Evolutionary conservation across 2,113 vertebrate species (phyloP).

Genomic region (Hippocampus barbouri): DNA sequence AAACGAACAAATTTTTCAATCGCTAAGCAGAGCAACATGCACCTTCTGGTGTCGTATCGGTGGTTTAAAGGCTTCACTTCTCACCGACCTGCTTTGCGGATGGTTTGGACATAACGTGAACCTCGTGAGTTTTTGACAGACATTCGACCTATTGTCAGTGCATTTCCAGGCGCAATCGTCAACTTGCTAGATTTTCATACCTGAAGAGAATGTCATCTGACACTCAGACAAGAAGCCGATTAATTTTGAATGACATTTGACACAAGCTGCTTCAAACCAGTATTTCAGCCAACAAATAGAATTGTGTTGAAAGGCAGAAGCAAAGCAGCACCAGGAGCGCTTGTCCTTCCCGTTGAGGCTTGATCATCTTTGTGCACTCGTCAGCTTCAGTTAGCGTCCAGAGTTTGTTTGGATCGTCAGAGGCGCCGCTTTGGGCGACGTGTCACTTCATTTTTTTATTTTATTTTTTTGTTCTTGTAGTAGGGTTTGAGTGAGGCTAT

Average conservation of each 20-base stretch:
- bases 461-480: slow-evolving; percentile 18
- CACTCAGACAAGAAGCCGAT: background rate
- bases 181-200: background rate
- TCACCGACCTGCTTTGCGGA: background rate
- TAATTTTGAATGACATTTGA: background rate
- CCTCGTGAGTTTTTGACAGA: background rate
- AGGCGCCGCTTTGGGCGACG: slow-evolving; percentile 55
- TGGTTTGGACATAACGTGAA: background rate
- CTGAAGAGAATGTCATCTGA: background rate
- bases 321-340: background rate
- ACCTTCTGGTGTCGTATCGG: background rate
- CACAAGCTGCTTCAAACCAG: slow-evolving; percentile 1
- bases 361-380: slow-evolving; percentile 40
- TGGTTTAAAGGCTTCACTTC: background rate
- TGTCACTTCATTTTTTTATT: slow-evolving; percentile 50
- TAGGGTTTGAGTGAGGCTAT: slow-evolving; percentile 11
- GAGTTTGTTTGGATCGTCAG: slow-evolving; percentile 38
- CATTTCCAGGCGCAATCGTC: background rate
- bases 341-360: background rate
- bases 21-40: background rate
- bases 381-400: slow-evolving; percentile 63
- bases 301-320: background rate
- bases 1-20: too few relatives aligned
- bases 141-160: background rate
- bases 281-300: too few relatives aligned